A percentile compares a stretch with the other conserved stretches of the same genome.
phyloP scores from a whole-genome alignment of 2,888 invertebrate genomes.

The Brenthis ino region DNA sequence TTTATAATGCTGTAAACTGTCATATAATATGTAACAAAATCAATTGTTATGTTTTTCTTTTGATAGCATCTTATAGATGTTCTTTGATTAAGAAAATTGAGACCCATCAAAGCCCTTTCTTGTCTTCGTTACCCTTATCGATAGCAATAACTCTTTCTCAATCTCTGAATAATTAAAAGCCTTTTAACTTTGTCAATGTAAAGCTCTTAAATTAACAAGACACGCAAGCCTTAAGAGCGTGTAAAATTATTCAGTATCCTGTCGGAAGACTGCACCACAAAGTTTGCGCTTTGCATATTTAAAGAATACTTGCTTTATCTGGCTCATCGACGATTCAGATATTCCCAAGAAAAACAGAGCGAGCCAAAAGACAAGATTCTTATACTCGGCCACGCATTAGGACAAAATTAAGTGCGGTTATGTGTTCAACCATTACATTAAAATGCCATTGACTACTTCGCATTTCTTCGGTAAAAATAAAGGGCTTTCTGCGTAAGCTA shows the following conservation, averaged over 20 bases:
- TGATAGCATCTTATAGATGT: conserved; percentile 16
- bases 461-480: conserved; percentile 64
- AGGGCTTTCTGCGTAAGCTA: conserved; percentile 53
- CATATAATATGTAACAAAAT: conserved; percentile 15
- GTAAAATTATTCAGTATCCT: conserved; percentile 79
- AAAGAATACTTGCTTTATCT: conserved; percentile 77
- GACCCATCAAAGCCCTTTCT: conserved; percentile 9
- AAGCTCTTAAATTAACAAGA: conserved; percentile 68
- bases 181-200: conserved; percentile 60
- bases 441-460: conserved; percentile 75
- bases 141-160: conserved; percentile 42
- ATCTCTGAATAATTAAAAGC: conserved; percentile 54
- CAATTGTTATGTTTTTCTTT: conserved; percentile 7
- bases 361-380: conserved; percentile 62
- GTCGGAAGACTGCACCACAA: conserved; percentile 70
- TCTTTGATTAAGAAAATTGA: conserved; percentile 21
- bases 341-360: conserved; percentile 69
- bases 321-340: conserved; percentile 77
- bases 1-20: conserved; percentile 21
- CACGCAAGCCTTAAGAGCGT: conserved; percentile 77
- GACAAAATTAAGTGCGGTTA: conserved; percentile 81
- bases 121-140: conserved; percentile 32
- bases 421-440: conserved; percentile 78
- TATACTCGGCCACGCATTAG: conserved; percentile 71
- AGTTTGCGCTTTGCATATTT: conserved; percentile 80